phyloP scores from a whole-genome alignment of 2,113 vertebrate species.

The Ahaetulla prasina region DNA sequence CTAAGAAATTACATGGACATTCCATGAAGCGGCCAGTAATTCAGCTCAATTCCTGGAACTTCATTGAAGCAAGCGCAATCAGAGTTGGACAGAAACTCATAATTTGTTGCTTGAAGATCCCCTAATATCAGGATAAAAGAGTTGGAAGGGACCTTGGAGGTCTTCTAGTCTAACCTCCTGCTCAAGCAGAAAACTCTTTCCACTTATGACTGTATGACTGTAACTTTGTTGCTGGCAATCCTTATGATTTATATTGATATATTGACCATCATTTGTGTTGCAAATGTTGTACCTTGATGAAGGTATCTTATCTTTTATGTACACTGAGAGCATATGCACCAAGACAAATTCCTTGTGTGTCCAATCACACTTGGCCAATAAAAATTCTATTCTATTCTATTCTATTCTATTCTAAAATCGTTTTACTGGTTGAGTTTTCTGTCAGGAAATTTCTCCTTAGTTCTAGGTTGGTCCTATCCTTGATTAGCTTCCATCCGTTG shows the following conservation, averaged over 20 bases:
- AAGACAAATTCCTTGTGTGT: too few species aligned
- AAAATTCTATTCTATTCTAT: too few species aligned
- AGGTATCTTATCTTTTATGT: too few species aligned
- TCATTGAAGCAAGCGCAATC: not conserved
- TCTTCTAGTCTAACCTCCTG: not conserved
- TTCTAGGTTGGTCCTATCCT: not conserved
- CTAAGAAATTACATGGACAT: not conserved
- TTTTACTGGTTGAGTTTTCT: too few species aligned
- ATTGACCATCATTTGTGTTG: too few species aligned
- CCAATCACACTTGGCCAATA: too few species aligned
- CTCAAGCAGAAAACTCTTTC: not conserved
- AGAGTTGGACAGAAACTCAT: not conserved
- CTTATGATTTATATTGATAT: too few species aligned
- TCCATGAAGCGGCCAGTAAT: not conserved
- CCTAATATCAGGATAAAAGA: not conserved
- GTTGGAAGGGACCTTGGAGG: not conserved
- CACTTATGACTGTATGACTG: too few species aligned
- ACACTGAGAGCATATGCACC: too few species aligned
- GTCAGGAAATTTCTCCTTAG: not conserved
- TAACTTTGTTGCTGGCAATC: too few species aligned
- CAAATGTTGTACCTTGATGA: too few species aligned
- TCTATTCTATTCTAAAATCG: too few species aligned
- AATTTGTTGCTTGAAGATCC: not conserved
- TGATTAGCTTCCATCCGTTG: not conserved
- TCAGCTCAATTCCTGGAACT: not conserved